Evolutionary conservation across 2,888 invertebrate species (phyloP).

Genomic region (Teleiodes luculella): DNA sequence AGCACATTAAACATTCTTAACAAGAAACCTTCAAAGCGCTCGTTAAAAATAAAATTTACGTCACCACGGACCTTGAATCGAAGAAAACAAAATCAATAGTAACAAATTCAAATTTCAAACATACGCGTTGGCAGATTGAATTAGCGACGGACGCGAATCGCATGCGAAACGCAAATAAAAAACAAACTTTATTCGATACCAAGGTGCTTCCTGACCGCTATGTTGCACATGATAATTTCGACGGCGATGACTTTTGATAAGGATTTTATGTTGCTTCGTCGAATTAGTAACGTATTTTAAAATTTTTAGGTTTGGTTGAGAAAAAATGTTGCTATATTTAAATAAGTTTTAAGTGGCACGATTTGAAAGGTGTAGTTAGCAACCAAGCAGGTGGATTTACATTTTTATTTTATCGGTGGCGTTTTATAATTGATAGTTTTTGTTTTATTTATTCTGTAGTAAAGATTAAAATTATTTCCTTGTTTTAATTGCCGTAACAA

Average conservation of each 20-base stretch:
- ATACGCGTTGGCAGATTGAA: constrained; percentile 34
- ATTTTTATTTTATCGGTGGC: too few species aligned
- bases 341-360: too few species aligned
- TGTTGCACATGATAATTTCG: constrained; percentile 48
- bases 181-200: constrained; percentile 6
- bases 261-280: constrained; percentile 11
- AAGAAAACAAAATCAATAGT: constrained; percentile 1
- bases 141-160: constrained; percentile 44
- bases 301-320: neutral
- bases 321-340: too few species aligned
- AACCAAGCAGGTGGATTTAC: too few species aligned
- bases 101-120: constrained; percentile 3
- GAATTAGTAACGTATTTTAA: neutral
- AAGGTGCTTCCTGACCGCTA: constrained; percentile 44
- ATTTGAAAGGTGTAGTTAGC: too few species aligned
- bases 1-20: neutral
- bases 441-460: too few species aligned
- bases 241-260: constrained; percentile 16
- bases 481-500: too few species aligned
- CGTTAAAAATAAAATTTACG: neutral
- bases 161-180: constrained; percentile 49
- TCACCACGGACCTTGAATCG: neutral
- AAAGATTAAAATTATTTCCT: too few species aligned
- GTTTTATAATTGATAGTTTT: too few species aligned
- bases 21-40: neutral